A percentile compares a stretch with the other conserved stretches of the same genome.
Evolutionary conservation across 1,140 invertebrate species (phyloP).

Genomic region (Ectropis grisescens): DNA sequence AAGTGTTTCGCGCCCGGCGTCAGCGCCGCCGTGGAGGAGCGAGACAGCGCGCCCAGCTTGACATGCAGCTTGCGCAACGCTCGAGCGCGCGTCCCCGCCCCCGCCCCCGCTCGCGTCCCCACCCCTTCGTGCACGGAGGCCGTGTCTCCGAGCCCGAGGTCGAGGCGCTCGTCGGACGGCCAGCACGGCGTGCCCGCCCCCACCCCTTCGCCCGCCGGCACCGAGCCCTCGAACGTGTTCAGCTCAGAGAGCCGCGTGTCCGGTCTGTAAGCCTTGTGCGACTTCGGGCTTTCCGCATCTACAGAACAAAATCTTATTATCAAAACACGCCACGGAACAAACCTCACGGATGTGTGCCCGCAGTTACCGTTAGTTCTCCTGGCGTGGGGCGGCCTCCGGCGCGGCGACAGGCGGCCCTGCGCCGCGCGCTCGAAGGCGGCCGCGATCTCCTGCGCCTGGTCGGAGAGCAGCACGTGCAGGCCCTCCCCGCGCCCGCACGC

Average conservation of each 20-base stretch:
- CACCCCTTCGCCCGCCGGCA: constrained; percentile 61
- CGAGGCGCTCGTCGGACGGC: constrained; percentile 61
- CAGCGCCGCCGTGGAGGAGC: constrained; percentile 68
- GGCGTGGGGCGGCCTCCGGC: constrained; percentile 10
- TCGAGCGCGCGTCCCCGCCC: constrained; percentile 72
- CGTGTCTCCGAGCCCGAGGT: constrained; percentile 67
- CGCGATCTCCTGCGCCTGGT: constrained; percentile 82
- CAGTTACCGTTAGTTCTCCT: constrained; percentile 46
- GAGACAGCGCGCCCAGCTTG: constrained; percentile 77
- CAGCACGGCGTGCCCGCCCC: constrained; percentile 42
- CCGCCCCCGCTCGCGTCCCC: constrained; percentile 21
- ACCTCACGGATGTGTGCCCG: neutral
- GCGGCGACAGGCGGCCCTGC: constrained; percentile 75
- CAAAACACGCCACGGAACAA: constrained; percentile 38
- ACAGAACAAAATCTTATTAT: constrained; percentile 31
- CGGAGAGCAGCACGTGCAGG: constrained; percentile 82
- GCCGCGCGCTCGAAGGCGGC: constrained; percentile 81
- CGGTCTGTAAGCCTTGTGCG: constrained; percentile 52
- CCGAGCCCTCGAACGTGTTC: constrained; percentile 49
- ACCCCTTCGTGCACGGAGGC: constrained; percentile 67
- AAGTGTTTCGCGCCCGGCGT: constrained; percentile 63
- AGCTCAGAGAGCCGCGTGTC: constrained; percentile 73
- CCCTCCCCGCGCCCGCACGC: constrained; percentile 88
- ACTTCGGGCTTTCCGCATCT: constrained; percentile 33
- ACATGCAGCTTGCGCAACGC: constrained; percentile 83